A percentile compares a stretch with the other conserved stretches of the same genome.
Conservation (phyloP, 2,797 vertebrate genomes). For the Anguilla marmorata region DNA sequence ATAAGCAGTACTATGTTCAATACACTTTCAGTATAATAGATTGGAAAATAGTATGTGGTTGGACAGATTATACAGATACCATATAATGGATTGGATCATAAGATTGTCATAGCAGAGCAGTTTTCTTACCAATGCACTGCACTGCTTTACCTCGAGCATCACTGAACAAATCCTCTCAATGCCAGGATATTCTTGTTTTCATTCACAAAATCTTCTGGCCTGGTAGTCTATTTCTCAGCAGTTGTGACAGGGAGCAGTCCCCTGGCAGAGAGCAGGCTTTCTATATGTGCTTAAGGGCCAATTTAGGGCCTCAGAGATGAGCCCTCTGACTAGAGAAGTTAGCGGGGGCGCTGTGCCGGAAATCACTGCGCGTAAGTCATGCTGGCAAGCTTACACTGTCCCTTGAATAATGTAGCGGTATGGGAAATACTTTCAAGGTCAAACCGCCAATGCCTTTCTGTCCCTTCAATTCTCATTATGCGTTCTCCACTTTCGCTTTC, state of each 20-base stretch:
- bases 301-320: neutral
- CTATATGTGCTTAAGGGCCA: conserved; percentile 4
- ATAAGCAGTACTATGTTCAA: neutral
- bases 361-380: neutral
- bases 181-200: neutral
- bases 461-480: neutral
- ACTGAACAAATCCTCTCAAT: neutral
- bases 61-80: neutral
- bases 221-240: neutral
- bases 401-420: neutral
- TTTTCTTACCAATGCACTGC: neutral
- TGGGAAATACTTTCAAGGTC: neutral
- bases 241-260: neutral
- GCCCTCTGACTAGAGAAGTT: neutral
- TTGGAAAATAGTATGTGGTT: neutral
- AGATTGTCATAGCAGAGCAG: neutral
- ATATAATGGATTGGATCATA: neutral
- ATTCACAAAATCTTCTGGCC: neutral
- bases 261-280: neutral
- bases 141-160: neutral
- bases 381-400: neutral
- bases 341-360: neutral
- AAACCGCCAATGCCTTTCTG: neutral
- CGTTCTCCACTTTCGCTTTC: neutral
- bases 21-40: neutral